phyloP scores from a whole-genome alignment of 2,797 vertebrate genomes.

The Eptatretus atami region DNA sequence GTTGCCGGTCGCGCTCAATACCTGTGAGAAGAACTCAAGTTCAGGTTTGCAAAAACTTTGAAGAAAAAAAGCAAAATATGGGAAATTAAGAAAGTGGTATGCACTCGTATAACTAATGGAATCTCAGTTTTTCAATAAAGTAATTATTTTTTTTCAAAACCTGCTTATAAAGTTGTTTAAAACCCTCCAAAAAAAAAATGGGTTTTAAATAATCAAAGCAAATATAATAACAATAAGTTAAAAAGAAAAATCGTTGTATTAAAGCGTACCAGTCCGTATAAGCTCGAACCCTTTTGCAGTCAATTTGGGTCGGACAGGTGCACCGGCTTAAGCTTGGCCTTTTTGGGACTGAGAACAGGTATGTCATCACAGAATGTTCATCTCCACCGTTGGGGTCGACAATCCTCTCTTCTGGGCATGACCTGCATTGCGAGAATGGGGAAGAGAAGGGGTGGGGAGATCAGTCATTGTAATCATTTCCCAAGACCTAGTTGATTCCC shows the following conservation, averaged over 20 bases:
- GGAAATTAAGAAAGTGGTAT: no score
- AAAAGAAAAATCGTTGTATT: neutral
- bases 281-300: constrained; percentile 79
- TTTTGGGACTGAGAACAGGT: constrained; percentile 90
- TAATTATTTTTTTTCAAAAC: no score
- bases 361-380: constrained; percentile 92
- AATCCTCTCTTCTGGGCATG: constrained; percentile 87
- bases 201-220: no score
- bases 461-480: no score
- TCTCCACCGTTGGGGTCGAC: constrained; percentile 65
- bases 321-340: constrained; percentile 74
- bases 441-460: no score
- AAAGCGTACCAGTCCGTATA: constrained; percentile 56
- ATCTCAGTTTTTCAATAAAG: no score
- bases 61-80: no score
- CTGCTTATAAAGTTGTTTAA: no score
- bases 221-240: neutral
- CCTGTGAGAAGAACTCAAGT: constrained; percentile 15
- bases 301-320: constrained; percentile 78
- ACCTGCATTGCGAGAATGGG: constrained; percentile 21
- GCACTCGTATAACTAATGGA: no score
- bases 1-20: constrained; percentile 48
- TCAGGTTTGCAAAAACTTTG: no score
- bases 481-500: no score
- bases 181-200: no score